Base-by-base conservation (phyloP, 53 echinoderm and acorn worm species). In the Echinarachnius parma region DNA sequence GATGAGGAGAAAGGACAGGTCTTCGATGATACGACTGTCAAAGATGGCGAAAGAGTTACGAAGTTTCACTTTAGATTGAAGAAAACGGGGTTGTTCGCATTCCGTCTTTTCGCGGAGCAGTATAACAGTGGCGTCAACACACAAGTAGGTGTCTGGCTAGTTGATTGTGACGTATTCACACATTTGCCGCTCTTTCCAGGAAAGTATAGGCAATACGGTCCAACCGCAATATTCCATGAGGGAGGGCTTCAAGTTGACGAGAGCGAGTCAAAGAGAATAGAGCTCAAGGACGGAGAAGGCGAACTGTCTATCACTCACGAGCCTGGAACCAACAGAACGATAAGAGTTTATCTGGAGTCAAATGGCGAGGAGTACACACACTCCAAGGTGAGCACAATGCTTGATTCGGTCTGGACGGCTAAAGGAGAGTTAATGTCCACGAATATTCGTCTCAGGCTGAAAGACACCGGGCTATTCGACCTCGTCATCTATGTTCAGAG, bases 31-130 rank as follows among this genome's bases (percentile, higher is more conserved):
- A 35, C 53, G 1, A 32, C 9, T 7, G 53, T 53, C 20, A 24
- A n/a, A 14, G 4, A 34, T 7, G 13, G 4, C 26, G 22, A 15
- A 2, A 31, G 53, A 15, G 2, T 53, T 5, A 53, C 70, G 11
- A 34, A 25, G 1, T 69, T 69, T 53, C 21, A 53, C 7, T 15
- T 69, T 20, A 52, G 70, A 4, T 31, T 69, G 52, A 5, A 53
- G 21, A 22, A 53, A 14, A 34, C 11, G 2, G 70, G 70, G 11
- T 33, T 18, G 0, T 69, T 53, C 34, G 70, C 70, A 15, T 69
- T 69, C 34, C 70, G 70, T 52, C 53, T 69, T 22, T 69, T 69
- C 34, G 70, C 54, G 21, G 35, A 69, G 25, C 10, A 52, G 8
- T 21, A 53, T 19, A 24, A 21, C 2, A 24, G 22, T 23, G 36